Base-by-base conservation (phyloP, 2,888 invertebrate species). In the Serrognathus titanus region DNA sequence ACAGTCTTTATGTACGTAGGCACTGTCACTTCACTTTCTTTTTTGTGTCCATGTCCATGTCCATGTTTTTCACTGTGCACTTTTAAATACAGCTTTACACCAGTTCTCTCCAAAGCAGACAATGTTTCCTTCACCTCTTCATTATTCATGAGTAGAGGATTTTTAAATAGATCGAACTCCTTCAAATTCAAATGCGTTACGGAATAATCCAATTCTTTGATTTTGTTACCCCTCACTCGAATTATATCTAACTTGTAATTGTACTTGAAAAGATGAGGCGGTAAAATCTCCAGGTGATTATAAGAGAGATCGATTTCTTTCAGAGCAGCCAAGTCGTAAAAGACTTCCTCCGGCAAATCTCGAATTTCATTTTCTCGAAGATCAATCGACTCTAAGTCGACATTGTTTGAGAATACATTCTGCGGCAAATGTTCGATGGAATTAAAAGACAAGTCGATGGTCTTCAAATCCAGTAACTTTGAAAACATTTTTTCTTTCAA, bases 361-460 rank as follows among this genome's bases (percentile, higher is more conserved):
- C 6, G 20, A 6, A 57, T 16, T 11, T 37, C n/a, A 31, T 57
- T 57, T 8, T 36, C 37, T 9, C 48, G 39, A 5, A 53, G n/a
- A 35, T 52, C 41, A 4, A 57, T 10, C 7, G 3, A 20, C 12
- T 41, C n/a, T 9, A 57, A 24, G 12, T 48, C 43, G 11, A 9
- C 20, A 31, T 52, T 52, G 41, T 52, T 16, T 12, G 10, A 5
- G 45, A 57, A 49, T 10, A 38, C 12, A 11, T 31, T 48, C 24
- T 52, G 37, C 1, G 52, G 37, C 10, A 57, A 9, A 11, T 48
- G 36, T 2, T 40, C 9, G 13, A 57, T 51, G 11, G 35, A 39
- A 31, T 57, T 52, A 36, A 43, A 41, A 9, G 57, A 48, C 41
- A 57, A 48, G 49, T 57, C 48, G 2, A 57, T n/a, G 5, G 37